A percentile compares a stretch with the other conserved stretches of the same genome.
Evolutionary conservation across 1,140 invertebrate genomes (phyloP).

Genomic region (Polyergus mexicanus): DNA sequence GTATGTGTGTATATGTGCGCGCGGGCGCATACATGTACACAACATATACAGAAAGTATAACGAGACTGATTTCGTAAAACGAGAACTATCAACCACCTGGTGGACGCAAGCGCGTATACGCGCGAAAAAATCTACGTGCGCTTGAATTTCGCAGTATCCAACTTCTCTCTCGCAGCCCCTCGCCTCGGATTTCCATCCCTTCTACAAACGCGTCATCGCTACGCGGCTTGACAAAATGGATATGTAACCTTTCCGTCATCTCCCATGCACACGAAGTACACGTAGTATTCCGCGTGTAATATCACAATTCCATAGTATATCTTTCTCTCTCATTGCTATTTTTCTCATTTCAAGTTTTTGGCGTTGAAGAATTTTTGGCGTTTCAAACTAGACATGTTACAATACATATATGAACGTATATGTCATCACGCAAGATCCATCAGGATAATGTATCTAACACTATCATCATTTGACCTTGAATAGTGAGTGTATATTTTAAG

Average conservation of each 20-base stretch:
- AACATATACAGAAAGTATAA: slow-evolving; percentile 1
- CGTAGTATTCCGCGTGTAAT: slow-evolving; percentile 8
- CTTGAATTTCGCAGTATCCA: slow-evolving; percentile 50
- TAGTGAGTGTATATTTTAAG: not conserved
- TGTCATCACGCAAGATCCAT: slow-evolving; percentile 7
- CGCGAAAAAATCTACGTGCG: slow-evolving; percentile 40
- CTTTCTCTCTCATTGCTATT: not conserved
- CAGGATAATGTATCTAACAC: not conserved
- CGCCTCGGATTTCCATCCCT: slow-evolving; percentile 55
- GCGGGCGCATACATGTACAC: not conserved
- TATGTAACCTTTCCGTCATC: slow-evolving; percentile 51
- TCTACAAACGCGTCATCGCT: slow-evolving; percentile 18
- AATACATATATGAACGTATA: not conserved
- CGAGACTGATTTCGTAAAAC: slow-evolving; percentile 38
- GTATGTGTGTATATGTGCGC: not conserved
- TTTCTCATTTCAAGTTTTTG: slow-evolving; percentile 3
- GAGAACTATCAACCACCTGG: slow-evolving; percentile 43
- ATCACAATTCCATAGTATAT: slow-evolving; percentile 28
- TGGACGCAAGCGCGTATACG: slow-evolving; percentile 39
- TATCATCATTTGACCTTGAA: not conserved
- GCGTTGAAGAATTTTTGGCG: not conserved
- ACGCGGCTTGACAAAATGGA: slow-evolving; percentile 59
- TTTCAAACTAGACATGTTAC: slow-evolving; percentile 1
- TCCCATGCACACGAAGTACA: slow-evolving; percentile 1
- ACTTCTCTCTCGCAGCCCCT: slow-evolving; percentile 23